Percentiles rank a stretch among this genome's conserved stretches.
Conservation (phyloP, 2,113 vertebrate genomes). For the Chroicocephalus ridibundus region DNA sequence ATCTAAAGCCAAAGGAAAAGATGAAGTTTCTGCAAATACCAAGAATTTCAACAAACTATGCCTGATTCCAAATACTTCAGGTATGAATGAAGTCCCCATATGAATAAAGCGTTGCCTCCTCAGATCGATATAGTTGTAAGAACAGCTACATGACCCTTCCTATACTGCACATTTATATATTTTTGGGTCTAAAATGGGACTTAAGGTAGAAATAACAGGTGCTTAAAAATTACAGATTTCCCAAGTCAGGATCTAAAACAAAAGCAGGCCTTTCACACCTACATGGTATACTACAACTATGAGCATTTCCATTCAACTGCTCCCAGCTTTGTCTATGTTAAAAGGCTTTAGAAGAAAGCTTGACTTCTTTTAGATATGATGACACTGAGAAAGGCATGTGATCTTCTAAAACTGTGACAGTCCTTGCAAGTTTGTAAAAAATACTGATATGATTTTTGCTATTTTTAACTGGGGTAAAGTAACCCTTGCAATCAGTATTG, state of each 20-base stretch:
- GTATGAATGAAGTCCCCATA: background rate
- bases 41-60: background rate
- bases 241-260: background rate
- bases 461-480: background rate
- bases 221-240: background rate
- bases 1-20: background rate
- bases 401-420: background rate
- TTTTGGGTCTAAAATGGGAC: background rate
- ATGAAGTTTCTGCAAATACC: background rate
- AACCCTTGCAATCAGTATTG: background rate
- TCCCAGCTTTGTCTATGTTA: background rate
- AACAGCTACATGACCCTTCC: background rate
- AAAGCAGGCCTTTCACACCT: background rate
- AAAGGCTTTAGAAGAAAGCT: background rate
- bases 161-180: background rate
- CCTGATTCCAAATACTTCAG: background rate
- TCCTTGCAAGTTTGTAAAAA: background rate
- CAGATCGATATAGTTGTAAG: background rate
- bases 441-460: background rate
- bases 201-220: background rate
- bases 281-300: fast-evolving
- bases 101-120: background rate
- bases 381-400: background rate
- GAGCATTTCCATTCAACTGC: background rate
- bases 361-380: background rate